Percentiles rank a stretch among this genome's conserved stretches.
phyloP scores from a whole-genome alignment of 1,140 invertebrate species.

The Phymorhynchus buccinoides region DNA sequence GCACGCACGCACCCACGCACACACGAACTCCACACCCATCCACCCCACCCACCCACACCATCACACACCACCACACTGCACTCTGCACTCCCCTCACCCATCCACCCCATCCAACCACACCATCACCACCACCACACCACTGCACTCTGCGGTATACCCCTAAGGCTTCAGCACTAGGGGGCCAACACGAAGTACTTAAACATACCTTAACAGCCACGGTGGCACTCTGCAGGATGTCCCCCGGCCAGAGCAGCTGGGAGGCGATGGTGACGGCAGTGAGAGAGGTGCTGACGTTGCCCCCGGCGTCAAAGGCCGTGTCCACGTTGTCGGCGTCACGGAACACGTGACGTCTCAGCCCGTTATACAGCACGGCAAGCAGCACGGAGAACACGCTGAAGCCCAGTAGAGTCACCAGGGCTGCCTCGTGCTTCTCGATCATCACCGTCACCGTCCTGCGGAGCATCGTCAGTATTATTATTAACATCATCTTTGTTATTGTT shows the following conservation, averaged over 20 bases:
- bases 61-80: too few relatives aligned
- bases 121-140: too few relatives aligned
- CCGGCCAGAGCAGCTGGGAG: slow-evolving; percentile 65
- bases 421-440: slow-evolving; percentile 55
- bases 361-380: slow-evolving; percentile 58
- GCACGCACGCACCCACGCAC: background rate
- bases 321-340: slow-evolving; percentile 65
- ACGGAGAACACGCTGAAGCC: slow-evolving; percentile 63
- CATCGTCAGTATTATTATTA: too few relatives aligned
- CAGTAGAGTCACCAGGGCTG: slow-evolving; percentile 59
- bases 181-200: too few relatives aligned
- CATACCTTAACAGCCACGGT: slow-evolving; percentile 61
- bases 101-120: too few relatives aligned
- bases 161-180: too few relatives aligned
- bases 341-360: slow-evolving; percentile 60
- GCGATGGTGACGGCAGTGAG: slow-evolving; percentile 63
- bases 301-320: slow-evolving; percentile 71
- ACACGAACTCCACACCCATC: background rate
- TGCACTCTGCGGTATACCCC: too few relatives aligned
- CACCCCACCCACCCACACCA: background rate
- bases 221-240: slow-evolving; percentile 62
- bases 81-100: too few relatives aligned
- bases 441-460: background rate
- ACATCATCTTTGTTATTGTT: too few relatives aligned
- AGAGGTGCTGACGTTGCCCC: slow-evolving; percentile 63